Conservation (phyloP, 2,113 vertebrate species). For the Ameiurus melas region DNA sequence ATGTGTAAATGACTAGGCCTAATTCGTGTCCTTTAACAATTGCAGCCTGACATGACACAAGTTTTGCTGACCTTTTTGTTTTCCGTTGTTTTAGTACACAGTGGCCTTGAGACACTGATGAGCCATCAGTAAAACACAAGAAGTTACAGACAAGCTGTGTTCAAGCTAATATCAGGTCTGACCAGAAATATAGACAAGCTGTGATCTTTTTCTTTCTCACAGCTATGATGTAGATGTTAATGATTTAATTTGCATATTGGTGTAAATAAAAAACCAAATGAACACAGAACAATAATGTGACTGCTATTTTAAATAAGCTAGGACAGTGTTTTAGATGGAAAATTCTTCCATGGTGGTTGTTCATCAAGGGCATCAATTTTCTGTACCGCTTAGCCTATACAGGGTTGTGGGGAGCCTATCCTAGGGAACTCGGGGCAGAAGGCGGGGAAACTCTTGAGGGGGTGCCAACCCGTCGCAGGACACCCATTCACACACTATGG, state of each 20-base stretch:
- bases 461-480: too few species aligned
- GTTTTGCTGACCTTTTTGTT: conserved; percentile 30
- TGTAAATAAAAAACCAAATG: background rate
- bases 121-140: conserved; percentile 28
- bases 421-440: too few species aligned
- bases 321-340: background rate
- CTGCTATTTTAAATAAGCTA: background rate
- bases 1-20: background rate
- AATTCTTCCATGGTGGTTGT: background rate
- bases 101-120: conserved; percentile 36
- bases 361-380: background rate
- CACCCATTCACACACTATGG: too few species aligned
- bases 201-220: background rate
- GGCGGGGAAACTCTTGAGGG: too few species aligned
- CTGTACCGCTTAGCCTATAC: too few species aligned
- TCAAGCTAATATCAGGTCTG: background rate
- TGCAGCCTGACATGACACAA: conserved; percentile 29
- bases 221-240: background rate
- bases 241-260: background rate
- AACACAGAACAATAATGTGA: background rate
- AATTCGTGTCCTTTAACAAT: background rate
- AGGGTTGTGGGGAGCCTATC: too few species aligned
- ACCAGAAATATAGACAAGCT: background rate
- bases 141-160: background rate
- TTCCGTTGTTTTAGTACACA: conserved; percentile 39